Percentiles rank a stretch among this genome's conserved stretches.
Conservation (phyloP, 2,888 invertebrate genomes). For the Melieria picta region DNA sequence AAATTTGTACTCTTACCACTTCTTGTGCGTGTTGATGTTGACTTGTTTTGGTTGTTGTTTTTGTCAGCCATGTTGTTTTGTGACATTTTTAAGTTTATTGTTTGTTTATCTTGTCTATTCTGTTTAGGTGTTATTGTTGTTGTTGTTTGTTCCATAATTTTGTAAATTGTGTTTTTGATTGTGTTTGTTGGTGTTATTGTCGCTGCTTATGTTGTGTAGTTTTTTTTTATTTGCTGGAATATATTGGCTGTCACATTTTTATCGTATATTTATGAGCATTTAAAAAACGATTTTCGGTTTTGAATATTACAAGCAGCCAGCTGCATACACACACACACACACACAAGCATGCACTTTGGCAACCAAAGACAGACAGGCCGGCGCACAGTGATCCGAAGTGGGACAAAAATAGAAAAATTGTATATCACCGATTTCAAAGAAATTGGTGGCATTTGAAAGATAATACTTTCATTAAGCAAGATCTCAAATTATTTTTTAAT, state of each 20-base stretch:
- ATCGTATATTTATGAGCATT: constrained; percentile 52
- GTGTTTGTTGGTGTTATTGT: constrained; percentile 9
- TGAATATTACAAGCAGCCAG: constrained; percentile 23
- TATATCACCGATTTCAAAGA: too few relatives aligned
- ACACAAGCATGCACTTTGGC: too few relatives aligned
- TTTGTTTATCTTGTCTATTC: constrained; percentile 42
- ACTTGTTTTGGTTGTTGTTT: constrained; percentile 9
- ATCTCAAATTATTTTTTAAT: too few relatives aligned
- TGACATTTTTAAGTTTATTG: constrained; percentile 39
- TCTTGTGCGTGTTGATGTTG: background rate
- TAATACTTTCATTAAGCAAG: too few relatives aligned
- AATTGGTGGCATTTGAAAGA: too few relatives aligned
- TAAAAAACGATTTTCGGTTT: constrained; percentile 25
- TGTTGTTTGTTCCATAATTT: too few relatives aligned
- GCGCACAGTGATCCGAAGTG: too few relatives aligned
- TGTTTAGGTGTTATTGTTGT: constrained; percentile 35
- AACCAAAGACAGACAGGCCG: background rate
- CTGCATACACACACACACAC: too few relatives aligned
- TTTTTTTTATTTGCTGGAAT: constrained; percentile 25
- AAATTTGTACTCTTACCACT: background rate
- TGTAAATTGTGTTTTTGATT: too few relatives aligned
- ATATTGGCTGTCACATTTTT: constrained; percentile 54
- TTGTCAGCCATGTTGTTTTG: background rate
- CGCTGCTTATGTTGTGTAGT: constrained; percentile 25
- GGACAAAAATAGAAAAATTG: too few relatives aligned